phyloP scores from a whole-genome alignment of 2,113 vertebrate genomes.

The Haliaeetus leucogaster region DNA sequence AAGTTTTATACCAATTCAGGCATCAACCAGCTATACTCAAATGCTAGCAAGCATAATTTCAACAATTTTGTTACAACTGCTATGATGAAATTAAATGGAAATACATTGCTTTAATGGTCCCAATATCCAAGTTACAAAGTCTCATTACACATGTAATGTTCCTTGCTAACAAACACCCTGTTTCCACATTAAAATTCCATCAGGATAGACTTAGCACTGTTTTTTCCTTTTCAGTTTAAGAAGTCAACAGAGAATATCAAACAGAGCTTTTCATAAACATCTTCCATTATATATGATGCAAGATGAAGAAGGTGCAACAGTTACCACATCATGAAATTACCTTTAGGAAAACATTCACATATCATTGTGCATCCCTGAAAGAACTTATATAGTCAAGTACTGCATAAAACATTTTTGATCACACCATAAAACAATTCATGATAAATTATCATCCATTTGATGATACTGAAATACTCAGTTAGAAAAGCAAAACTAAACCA shows the following conservation, averaged over 20 bases:
- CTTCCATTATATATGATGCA: neutral
- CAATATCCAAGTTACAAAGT: neutral
- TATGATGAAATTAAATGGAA: neutral
- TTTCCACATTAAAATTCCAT: neutral
- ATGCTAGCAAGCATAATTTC: neutral
- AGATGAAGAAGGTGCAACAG: neutral
- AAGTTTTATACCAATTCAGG: neutral
- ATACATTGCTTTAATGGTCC: neutral
- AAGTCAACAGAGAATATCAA: neutral
- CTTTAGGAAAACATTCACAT: neutral
- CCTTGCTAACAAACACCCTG: neutral
- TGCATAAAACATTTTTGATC: neutral
- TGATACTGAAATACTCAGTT: neutral
- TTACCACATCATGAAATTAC: neutral
- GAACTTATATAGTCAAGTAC: neutral
- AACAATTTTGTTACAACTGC: neutral
- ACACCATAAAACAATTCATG: neutral
- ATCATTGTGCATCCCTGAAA: fast-evolving
- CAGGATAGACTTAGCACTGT: neutral
- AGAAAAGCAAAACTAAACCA: neutral
- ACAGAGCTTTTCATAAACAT: neutral
- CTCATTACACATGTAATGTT: neutral
- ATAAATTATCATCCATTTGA: neutral
- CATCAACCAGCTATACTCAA: neutral
- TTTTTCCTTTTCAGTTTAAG: neutral